Evolutionary conservation across 2,797 vertebrate species (phyloP).

Genomic region (Pangasius sanitwongsei): DNA sequence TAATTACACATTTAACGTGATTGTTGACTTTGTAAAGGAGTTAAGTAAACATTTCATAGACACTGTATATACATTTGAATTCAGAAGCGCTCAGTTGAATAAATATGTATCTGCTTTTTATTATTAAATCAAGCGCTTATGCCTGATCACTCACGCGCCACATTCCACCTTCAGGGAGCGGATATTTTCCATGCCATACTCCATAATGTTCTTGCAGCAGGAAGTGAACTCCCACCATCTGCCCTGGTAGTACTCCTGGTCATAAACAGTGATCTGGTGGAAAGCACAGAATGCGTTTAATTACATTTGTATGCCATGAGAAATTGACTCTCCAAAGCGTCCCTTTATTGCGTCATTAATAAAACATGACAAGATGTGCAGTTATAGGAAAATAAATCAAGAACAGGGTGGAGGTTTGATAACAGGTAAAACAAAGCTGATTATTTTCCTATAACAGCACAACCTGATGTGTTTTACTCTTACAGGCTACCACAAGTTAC

Average conservation of each 20-base stretch:
- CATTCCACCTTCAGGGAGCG: slow-evolving; percentile 94
- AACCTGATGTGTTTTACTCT: background rate
- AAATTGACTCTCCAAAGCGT: background rate
- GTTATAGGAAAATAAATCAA: background rate
- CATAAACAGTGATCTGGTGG: slow-evolving; percentile 91
- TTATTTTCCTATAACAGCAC: background rate
- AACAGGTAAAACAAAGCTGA: background rate
- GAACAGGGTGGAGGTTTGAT: background rate
- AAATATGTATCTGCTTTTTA: background rate
- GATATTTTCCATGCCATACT: slow-evolving; percentile 90
- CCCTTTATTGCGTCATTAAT: background rate
- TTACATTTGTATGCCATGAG: background rate
- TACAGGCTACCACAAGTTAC: background rate
- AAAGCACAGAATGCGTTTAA: slow-evolving; percentile 16
- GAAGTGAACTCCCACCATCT: slow-evolving; percentile 93
- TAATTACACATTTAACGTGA: background rate
- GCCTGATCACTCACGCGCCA: slow-evolving; percentile 83
- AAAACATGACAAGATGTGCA: background rate
- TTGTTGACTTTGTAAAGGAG: background rate
- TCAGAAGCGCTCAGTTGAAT: background rate
- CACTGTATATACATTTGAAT: background rate
- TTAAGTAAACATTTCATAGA: background rate
- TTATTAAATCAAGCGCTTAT: background rate
- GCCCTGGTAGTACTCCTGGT: slow-evolving; percentile 96
- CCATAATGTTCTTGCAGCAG: slow-evolving; percentile 92